Evolutionary conservation across 2,888 invertebrate species (phyloP).

Genomic region (Eustalomyia histrio): DNA sequence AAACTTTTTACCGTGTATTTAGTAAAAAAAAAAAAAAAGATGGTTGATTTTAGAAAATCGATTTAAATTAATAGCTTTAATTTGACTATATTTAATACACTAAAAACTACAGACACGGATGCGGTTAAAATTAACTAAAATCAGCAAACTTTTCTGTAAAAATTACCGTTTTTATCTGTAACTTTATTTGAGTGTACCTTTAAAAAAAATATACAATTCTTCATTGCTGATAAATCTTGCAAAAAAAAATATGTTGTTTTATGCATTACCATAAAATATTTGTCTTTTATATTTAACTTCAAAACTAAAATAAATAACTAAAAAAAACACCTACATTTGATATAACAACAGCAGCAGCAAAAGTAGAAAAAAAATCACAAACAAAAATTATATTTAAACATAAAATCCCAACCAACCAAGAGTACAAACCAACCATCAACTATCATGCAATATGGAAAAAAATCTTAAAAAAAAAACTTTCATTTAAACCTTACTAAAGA

Average conservation of each 20-base stretch:
- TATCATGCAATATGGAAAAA: neutral
- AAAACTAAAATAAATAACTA: neutral
- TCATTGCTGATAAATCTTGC: too few relatives aligned
- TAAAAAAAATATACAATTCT: too few relatives aligned
- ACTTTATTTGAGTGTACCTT: too few relatives aligned
- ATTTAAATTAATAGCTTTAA: too few relatives aligned
- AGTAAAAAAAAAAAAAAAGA: too few relatives aligned
- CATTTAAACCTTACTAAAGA: neutral
- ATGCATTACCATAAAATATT: constrained; percentile 15
- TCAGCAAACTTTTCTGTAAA: too few relatives aligned
- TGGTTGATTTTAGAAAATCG: too few relatives aligned
- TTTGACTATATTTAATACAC: too few relatives aligned
- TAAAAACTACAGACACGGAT: too few relatives aligned
- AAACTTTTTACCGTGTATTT: too few relatives aligned
- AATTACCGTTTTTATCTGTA: too few relatives aligned
- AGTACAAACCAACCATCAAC: neutral
- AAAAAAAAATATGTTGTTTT: neutral
- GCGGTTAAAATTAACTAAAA: too few relatives aligned
- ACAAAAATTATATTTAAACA: neutral
- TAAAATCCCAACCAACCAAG: neutral
- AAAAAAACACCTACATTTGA: neutral
- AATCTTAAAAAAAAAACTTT: neutral
- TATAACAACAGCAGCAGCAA: neutral
- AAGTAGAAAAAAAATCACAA: neutral
- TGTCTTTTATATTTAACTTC: constrained; percentile 27